Evolutionary conservation across 2,113 vertebrate genomes (phyloP), one percentile per base, ranked within the genome.

Genomic region (Strix aluco): DNA sequence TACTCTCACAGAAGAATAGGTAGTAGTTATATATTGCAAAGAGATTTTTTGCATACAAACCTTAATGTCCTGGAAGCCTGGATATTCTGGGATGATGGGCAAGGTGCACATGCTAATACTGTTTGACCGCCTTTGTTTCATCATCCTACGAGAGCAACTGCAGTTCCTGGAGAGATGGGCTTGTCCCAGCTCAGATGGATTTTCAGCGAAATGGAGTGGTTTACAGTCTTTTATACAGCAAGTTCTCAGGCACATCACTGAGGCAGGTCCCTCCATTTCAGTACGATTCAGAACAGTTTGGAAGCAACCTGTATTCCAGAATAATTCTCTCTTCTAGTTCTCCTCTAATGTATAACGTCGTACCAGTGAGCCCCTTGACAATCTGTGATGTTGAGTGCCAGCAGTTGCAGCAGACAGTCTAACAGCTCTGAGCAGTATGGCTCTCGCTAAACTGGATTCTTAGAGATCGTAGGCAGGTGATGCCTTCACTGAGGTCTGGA

Each of bases 31-130:
- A 6, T 3, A 61, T 9, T 66, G n/a, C 75, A 91, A 54, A 80
- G 49, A 77, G 36, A 80, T 32, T 13, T 61, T 57, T 69, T 81
- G 46, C 61, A 55, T 57, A 96, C 97, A 73, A 47, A 98, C 97
- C 97, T 97, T 96, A 15, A 95, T 23, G 18, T 98, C 97, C 96
- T 98, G 97, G 83, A 97, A 97, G 72, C 97, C 97, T 52, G 97
- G 97, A 22, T 98, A 97, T 29, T 98, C 97, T 5, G 97, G 97
- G 67, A 98, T 98, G 92, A 94, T 96, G 86, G 97, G 97, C 85
- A 98, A 81, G 61, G 74, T 84, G 32, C 92, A 73, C 46, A 66
- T 57, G 78, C 87, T 91, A 30, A 27, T 17, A 3, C 93, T 95
- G 66, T 92, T 96, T 8, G 97, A 62, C 25, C 66, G 17, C 36